Evolutionary conservation across 2,797 vertebrate species (phyloP).

Genomic region (Anguilla obscura): DNA sequence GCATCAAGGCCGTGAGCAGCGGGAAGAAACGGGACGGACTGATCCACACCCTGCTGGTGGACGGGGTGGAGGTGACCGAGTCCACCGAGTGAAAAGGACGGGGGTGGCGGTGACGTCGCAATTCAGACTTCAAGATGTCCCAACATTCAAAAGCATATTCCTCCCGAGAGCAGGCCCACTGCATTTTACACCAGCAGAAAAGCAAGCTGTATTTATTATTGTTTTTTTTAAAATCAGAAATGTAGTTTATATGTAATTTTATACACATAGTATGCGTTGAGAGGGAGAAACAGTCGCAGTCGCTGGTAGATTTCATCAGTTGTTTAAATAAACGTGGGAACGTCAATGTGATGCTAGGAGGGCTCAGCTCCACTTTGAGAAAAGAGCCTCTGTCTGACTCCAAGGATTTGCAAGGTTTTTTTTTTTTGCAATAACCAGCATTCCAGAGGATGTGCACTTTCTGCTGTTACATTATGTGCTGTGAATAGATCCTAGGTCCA

Average conservation of each 20-base stretch:
- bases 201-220: neutral
- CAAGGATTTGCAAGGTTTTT: neutral
- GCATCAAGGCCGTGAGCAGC: constrained; percentile 95
- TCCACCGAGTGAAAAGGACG: constrained; percentile 69
- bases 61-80: constrained; percentile 85
- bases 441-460: constrained; percentile 37
- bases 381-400: neutral
- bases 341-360: neutral
- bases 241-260: neutral
- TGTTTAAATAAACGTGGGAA: neutral
- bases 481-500: neutral
- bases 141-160: neutral
- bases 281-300: neutral
- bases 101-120: constrained; percentile 13
- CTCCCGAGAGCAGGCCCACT: neutral
- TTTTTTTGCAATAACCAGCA: constrained; percentile 35
- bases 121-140: constrained; percentile 15
- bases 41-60: constrained; percentile 90
- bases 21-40: constrained; percentile 92
- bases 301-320: too few relatives aligned
- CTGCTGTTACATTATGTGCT: neutral
- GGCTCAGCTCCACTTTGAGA: neutral
- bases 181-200: neutral
- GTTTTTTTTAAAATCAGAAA: neutral
- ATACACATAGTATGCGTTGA: neutral